Conservation (phyloP, 2,797 vertebrate genomes). For the Peromyscus aztecus region DNA sequence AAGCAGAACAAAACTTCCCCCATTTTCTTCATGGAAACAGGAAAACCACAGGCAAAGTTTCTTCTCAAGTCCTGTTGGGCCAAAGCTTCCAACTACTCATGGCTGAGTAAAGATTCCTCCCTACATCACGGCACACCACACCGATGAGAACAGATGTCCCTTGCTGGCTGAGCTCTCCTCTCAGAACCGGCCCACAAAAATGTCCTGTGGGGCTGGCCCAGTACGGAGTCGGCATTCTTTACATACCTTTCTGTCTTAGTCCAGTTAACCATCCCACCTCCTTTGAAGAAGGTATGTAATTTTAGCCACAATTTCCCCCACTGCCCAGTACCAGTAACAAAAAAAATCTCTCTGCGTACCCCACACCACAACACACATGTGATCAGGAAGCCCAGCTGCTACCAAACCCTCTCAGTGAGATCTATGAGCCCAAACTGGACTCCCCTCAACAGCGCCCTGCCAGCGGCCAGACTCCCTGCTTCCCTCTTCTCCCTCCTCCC, state of each 20-base stretch:
- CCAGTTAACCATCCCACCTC: not conserved
- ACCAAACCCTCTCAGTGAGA: not conserved
- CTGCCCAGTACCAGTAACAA: conserved; percentile 26
- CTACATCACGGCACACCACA: not conserved
- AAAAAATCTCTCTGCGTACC: not conserved
- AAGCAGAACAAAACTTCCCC: not conserved
- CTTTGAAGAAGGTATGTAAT: conserved; percentile 14
- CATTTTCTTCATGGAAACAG: not conserved
- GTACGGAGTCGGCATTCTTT: conserved; percentile 35
- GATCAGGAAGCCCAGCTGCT: not conserved
- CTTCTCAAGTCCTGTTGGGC: not conserved
- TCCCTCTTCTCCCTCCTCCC: no score
- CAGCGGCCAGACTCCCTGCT: not conserved
- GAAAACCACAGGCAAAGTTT: not conserved
- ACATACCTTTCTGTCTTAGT: not conserved
- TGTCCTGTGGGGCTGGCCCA: not conserved
- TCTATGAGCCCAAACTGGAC: not conserved
- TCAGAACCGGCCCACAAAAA: conserved; percentile 59
- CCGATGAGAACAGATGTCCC: conserved; percentile 31
- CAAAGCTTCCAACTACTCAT: not conserved
- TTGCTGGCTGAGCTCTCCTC: not conserved
- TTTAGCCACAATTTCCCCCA: conserved; percentile 33
- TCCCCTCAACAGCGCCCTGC: not conserved
- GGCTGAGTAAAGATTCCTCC: not conserved
- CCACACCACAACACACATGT: not conserved